These are phyloP conservation scores for Metalampra italica DNA, from an alignment of 2,888 invertebrate genomes.

Conservation along the genomic window DNA sequence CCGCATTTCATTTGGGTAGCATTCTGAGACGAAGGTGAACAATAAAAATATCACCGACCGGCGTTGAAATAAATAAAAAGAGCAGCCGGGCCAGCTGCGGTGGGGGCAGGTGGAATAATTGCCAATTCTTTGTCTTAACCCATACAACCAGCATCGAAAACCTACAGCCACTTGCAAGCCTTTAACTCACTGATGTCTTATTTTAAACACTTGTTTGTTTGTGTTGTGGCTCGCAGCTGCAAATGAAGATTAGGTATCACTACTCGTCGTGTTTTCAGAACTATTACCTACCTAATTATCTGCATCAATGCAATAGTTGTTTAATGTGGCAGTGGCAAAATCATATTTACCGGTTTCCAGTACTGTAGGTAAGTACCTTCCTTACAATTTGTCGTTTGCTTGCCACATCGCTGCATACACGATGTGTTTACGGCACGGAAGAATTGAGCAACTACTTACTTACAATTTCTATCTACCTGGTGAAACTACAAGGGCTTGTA, in stretches of 20 bases:
- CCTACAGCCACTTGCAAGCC: slow-evolving; percentile 53
- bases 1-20: slow-evolving; percentile 4
- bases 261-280: neutral
- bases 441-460: neutral
- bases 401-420: too few species aligned
- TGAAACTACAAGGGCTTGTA: too few species aligned
- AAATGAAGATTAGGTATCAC: slow-evolving; percentile 8
- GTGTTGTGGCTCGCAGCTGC: slow-evolving; percentile 8
- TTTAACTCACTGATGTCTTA: slow-evolving; percentile 47
- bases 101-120: slow-evolving; percentile 76
- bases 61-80: slow-evolving; percentile 75
- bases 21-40: slow-evolving; percentile 55
- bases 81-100: slow-evolving; percentile 72
- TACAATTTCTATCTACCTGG: too few species aligned
- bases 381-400: too few species aligned
- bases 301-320: too few species aligned
- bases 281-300: too few species aligned
- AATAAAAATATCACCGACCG: slow-evolving; percentile 75
- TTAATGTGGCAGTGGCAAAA: too few species aligned
- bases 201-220: slow-evolving; percentile 34
- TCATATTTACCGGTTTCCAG: too few species aligned
- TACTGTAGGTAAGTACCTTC: too few species aligned
- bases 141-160: slow-evolving; percentile 52
- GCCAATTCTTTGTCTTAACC: slow-evolving; percentile 75
- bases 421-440: too few species aligned